phyloP scores from a whole-genome alignment of 2,888 invertebrate species.

The Agriopis aurantiaria region DNA sequence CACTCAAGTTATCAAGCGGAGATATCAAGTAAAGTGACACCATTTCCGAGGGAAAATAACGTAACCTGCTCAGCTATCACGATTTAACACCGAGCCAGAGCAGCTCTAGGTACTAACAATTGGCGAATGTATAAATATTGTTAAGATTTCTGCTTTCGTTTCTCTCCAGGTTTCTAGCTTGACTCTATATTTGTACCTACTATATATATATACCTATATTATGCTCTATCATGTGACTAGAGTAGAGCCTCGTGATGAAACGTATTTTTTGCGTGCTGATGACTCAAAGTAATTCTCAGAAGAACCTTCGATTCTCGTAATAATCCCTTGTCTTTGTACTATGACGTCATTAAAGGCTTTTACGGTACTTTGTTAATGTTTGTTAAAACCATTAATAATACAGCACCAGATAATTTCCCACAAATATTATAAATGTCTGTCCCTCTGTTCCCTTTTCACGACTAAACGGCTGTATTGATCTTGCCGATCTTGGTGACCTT shows the following conservation, averaged over 20 bases:
- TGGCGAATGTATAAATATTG: background rate
- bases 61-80: conserved; percentile 38
- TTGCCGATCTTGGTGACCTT: too few relatives aligned
- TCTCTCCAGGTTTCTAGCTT: background rate
- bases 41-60: conserved; percentile 21
- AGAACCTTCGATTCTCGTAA: conserved; percentile 10
- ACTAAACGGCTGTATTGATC: too few relatives aligned
- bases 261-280: conserved; percentile 20
- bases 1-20: background rate
- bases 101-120: background rate
- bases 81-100: conserved; percentile 18
- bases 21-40: conserved; percentile 15
- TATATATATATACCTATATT: conserved; percentile 1
- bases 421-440: too few relatives aligned
- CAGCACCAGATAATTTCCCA: too few relatives aligned
- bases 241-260: conserved; percentile 20
- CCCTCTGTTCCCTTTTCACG: too few relatives aligned
- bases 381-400: too few relatives aligned
- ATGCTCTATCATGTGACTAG: conserved; percentile 28
- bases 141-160: background rate
- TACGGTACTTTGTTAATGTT: background rate
- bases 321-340: conserved; percentile 16
- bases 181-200: background rate
- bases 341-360: conserved; percentile 25
- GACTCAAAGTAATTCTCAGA: conserved; percentile 28